These are phyloP conservation scores for Amniataba percoides DNA, from an alignment of 2,797 vertebrate genomes.

Conservation along the genomic window DNA sequence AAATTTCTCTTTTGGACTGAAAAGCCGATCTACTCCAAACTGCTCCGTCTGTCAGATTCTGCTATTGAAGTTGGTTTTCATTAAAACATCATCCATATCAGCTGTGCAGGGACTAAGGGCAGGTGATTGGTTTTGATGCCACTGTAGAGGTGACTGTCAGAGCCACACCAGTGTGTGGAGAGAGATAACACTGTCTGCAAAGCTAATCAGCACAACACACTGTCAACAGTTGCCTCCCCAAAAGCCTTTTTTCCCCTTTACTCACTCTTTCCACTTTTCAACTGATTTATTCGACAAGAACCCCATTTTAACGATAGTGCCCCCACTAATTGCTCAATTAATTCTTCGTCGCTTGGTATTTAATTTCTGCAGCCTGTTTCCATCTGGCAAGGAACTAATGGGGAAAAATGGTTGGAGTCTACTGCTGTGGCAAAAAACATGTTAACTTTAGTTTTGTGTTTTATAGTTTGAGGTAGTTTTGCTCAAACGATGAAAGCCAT, in stretches of 20 bases:
- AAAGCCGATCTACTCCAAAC: background rate
- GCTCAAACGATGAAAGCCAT: background rate
- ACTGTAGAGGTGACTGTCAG: slow-evolving; percentile 56
- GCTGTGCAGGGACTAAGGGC: slow-evolving; percentile 29
- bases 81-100: slow-evolving; percentile 43
- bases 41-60: slow-evolving; percentile 24
- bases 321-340: slow-evolving; percentile 78
- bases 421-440: slow-evolving; percentile 30
- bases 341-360: slow-evolving; percentile 71
- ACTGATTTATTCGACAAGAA: slow-evolving; percentile 66
- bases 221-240: slow-evolving; percentile 47
- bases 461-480: slow-evolving; percentile 11
- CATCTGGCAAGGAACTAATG: slow-evolving; percentile 64
- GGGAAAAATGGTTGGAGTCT: slow-evolving; percentile 45
- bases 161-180: slow-evolving; percentile 45
- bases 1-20: background rate
- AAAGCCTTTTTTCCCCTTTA: slow-evolving; percentile 46
- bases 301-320: slow-evolving; percentile 57
- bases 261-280: slow-evolving; percentile 62
- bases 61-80: slow-evolving; percentile 34
- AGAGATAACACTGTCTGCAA: slow-evolving; percentile 59
- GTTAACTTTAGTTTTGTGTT: slow-evolving; percentile 10
- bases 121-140: slow-evolving; percentile 38
- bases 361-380: slow-evolving; percentile 68
- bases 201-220: slow-evolving; percentile 57